A percentile compares a stretch with the other conserved stretches of the same genome.
phyloP scores from a whole-genome alignment of 2,888 invertebrate genomes.

The Caenorhabditis angaria region DNA sequence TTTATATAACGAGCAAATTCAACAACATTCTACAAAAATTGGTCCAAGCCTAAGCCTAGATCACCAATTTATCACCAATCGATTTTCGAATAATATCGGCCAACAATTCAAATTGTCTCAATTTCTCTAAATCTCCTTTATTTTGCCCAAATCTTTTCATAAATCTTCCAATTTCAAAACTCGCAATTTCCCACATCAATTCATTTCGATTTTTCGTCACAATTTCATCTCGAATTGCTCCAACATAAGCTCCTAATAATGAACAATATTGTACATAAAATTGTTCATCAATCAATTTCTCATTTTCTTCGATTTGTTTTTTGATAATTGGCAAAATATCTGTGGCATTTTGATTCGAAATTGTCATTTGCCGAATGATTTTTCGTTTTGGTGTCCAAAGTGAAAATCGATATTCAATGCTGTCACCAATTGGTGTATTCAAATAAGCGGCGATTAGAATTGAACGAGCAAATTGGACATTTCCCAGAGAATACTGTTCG shows the following conservation, averaged over 20 bases:
- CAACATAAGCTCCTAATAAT: conserved; percentile 55
- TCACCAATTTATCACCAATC: conserved; percentile 27
- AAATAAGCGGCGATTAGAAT: conserved; percentile 49
- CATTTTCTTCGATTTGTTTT: conserved; percentile 23
- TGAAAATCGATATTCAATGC: conserved; percentile 45
- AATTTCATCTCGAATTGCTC: conserved; percentile 53
- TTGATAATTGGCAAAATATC: conserved; percentile 44
- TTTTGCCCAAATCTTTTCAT: conserved; percentile 7
- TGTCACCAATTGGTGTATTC: conserved; percentile 44
- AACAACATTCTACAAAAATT: conserved; percentile 5
- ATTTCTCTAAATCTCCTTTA: conserved; percentile 18
- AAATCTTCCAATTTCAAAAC: conserved; percentile 7
- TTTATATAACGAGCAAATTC: not conserved
- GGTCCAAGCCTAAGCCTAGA: conserved; percentile 1
- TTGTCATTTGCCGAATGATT: conserved; percentile 60
- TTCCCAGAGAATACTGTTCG: conserved; percentile 59
- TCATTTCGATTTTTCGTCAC: conserved; percentile 57
- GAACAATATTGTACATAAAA: conserved; percentile 54
- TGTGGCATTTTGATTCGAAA: conserved; percentile 6
- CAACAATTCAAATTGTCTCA: conserved; percentile 40
- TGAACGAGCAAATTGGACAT: conserved; percentile 46
- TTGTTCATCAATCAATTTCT: conserved; percentile 41
- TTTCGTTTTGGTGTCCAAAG: conserved; percentile 58
- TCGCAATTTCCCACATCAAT: conserved; percentile 19
- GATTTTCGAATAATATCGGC: conserved; percentile 46